phyloP scores from a whole-genome alignment of 1,140 invertebrate species.

The Drosophila nigromelanica region DNA sequence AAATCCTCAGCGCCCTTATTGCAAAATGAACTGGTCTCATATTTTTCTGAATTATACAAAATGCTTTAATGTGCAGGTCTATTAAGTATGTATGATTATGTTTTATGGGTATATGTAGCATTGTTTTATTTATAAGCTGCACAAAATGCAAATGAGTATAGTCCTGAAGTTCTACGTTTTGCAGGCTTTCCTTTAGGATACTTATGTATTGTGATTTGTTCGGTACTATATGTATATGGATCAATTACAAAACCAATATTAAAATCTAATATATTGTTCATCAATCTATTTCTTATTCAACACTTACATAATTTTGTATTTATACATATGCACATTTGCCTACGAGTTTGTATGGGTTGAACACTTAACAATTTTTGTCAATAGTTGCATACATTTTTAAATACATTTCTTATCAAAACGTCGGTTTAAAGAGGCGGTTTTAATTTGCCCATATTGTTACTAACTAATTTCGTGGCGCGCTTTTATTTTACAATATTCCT shows the following conservation, averaged over 20 bases:
- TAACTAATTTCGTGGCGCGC: slow-evolving; percentile 24
- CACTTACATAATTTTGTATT: slow-evolving; percentile 5
- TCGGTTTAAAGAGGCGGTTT: slow-evolving; percentile 23
- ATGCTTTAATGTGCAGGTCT: slow-evolving; percentile 36
- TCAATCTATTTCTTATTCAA: not conserved
- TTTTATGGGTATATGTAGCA: slow-evolving; percentile 49
- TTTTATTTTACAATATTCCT: slow-evolving; percentile 15
- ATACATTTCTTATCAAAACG: slow-evolving; percentile 39
- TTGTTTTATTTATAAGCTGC: slow-evolving; percentile 54
- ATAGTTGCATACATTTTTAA: slow-evolving; percentile 19
- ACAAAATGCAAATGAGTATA: slow-evolving; percentile 33
- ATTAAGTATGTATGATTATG: slow-evolving; percentile 48
- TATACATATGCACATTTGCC: slow-evolving; percentile 12
- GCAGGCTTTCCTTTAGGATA: slow-evolving; percentile 12
- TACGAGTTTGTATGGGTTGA: slow-evolving; percentile 32
- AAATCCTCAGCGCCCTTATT: slow-evolving; percentile 6
- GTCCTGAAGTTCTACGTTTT: slow-evolving; percentile 24
- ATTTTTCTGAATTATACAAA: slow-evolving; percentile 2
- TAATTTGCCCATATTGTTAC: slow-evolving; percentile 9
- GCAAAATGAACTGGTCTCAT: slow-evolving; percentile 9
- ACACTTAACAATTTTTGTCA: slow-evolving; percentile 35
- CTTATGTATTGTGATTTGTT: slow-evolving; percentile 39
- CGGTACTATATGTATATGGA: slow-evolving; percentile 28
- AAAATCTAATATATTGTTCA: slow-evolving; percentile 28
- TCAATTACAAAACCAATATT: slow-evolving; percentile 47